Conservation (phyloP, 2,113 vertebrate species). For the Eolophus roseicapilla region DNA sequence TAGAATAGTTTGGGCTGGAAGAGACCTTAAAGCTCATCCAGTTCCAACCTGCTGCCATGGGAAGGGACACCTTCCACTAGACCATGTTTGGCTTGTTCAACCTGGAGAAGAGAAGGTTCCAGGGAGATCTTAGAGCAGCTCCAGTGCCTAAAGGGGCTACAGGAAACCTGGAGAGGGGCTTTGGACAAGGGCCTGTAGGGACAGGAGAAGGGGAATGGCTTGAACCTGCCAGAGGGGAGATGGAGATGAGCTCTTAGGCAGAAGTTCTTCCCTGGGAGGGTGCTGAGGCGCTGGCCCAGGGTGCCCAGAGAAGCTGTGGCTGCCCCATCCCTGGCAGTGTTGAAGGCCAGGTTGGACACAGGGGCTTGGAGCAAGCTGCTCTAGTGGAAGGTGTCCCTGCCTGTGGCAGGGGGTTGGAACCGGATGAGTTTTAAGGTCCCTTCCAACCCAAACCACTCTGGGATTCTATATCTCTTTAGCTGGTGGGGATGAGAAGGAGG, state of each 20-base stretch:
- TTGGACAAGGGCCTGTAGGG: too few relatives aligned
- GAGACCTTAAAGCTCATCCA: background rate
- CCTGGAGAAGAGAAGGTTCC: background rate
- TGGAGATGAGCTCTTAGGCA: too few relatives aligned
- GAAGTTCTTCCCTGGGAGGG: too few relatives aligned
- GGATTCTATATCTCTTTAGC: too few relatives aligned
- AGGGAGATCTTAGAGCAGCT: background rate
- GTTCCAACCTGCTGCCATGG: accelerated
- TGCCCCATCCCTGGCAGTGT: too few relatives aligned
- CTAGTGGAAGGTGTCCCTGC: background rate
- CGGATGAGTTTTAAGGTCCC: background rate
- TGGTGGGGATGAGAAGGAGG: too few relatives aligned
- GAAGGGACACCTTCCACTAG: background rate
- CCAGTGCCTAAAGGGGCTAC: background rate
- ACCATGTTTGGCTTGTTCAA: background rate
- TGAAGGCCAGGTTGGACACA: too few relatives aligned
- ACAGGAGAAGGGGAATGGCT: too few relatives aligned
- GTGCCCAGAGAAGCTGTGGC: too few relatives aligned
- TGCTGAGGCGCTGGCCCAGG: too few relatives aligned
- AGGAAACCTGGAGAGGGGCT: background rate
- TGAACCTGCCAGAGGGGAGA: too few relatives aligned
- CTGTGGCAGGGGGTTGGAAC: accelerated
- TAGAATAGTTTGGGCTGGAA: background rate
- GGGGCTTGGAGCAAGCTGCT: background rate
- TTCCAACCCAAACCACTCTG: background rate